Base-by-base conservation (phyloP, 1,140 invertebrate genomes). In the Drosophila novamexicana region DNA sequence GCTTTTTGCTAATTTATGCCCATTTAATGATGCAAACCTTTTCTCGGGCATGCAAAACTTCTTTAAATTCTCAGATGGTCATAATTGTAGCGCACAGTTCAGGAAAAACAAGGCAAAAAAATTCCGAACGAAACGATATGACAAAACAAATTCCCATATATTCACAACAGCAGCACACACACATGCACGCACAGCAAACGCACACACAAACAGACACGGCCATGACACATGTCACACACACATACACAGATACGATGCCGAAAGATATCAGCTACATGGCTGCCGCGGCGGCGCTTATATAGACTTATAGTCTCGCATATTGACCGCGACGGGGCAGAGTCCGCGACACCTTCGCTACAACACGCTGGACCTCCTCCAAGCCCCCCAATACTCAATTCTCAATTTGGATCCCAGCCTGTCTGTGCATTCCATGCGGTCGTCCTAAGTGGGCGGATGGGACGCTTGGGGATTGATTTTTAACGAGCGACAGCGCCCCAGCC, bases 391-490 rank as follows among this genome's bases (percentile, higher is more conserved):
- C 6, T n/a, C 44, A 65, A 66, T 56, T 47, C 44, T 16, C 16
- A 36, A 69, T 44, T 45, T 34, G 18, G 42, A 64, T 47, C 14
- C 40, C 53, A 16, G 29, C 44, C 50, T 61, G 64, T 52, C 44
- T 45, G 18, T n/a, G 7, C 61, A 59, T 37, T 39, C 44, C 70
- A 44, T 64, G 53, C 47, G 45, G 42, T 63, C 40, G 29, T 32
- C 57, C 9, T 34, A 6, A 34, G 7, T 69, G 40, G 39, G 62
- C 29, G 47, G 42, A 59, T 64, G 59, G 68, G 71, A 69, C 77
- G 66, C 68, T 75, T 65, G 84, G 82, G 85, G 84, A 89, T 89
- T 89, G 84, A 89, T 89, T 89, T 89, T 89, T 89, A 89, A 89
- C 84, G 84, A 89, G 85, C 85, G 73, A 74, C 59, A 66, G 73